Conservation (phyloP, 2,797 vertebrate genomes). For the Catostomus latipinnis region DNA sequence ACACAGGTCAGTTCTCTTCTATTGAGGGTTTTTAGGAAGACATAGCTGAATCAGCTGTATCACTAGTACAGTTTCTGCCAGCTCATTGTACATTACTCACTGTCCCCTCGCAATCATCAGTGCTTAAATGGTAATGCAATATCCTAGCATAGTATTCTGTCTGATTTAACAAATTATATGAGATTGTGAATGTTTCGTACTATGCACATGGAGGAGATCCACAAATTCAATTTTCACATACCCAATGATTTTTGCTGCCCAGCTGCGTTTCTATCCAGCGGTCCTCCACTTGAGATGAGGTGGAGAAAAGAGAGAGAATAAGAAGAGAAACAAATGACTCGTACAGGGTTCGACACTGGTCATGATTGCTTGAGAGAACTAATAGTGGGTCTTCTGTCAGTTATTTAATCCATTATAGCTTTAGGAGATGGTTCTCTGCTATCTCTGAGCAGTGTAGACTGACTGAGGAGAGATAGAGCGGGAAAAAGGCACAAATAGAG, state of each 20-base stretch:
- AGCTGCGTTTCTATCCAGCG: neutral
- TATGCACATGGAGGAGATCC: constrained; percentile 10
- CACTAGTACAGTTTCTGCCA: constrained; percentile 21
- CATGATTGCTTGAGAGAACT: constrained; percentile 51
- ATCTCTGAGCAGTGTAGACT: constrained; percentile 67
- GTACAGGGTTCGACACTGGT: constrained; percentile 30
- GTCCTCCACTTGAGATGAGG: constrained; percentile 10
- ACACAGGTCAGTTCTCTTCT: constrained; percentile 13
- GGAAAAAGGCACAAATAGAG: constrained; percentile 43
- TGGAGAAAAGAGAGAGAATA: neutral
- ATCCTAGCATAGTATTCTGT: neutral
- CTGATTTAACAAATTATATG: constrained; percentile 29
- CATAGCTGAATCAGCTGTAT: constrained; percentile 15
- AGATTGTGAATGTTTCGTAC: neutral
- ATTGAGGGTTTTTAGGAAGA: constrained; percentile 8
- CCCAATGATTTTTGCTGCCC: constrained; percentile 7
- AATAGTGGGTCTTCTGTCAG: constrained; percentile 30
- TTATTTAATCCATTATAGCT: constrained; percentile 74
- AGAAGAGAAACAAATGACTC: constrained; percentile 29
- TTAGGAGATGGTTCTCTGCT: constrained; percentile 69
- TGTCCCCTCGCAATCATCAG: constrained; percentile 23
- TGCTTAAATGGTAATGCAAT: constrained; percentile 20
- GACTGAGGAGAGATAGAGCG: constrained; percentile 59
- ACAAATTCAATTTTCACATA: constrained; percentile 35
- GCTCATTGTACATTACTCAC: constrained; percentile 26